phyloP scores from a whole-genome alignment of 1,140 invertebrate genomes.

The Drosophila ananassae region DNA sequence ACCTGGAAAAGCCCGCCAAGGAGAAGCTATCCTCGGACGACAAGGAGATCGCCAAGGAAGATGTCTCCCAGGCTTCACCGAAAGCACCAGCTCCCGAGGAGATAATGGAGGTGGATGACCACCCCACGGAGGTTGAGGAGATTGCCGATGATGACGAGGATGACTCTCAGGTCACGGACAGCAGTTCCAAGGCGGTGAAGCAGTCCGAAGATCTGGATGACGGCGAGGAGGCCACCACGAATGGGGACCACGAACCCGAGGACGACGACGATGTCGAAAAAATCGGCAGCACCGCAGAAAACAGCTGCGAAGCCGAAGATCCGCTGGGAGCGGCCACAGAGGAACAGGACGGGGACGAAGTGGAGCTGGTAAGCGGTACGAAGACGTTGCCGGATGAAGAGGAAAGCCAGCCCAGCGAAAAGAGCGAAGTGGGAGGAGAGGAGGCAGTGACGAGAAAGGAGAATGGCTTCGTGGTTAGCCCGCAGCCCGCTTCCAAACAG shows the following conservation, averaged over 20 bases:
- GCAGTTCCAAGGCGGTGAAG: conserved; percentile 53
- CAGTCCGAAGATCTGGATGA: conserved; percentile 24
- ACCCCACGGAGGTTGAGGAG: conserved; percentile 5
- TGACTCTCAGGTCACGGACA: conserved; percentile 74
- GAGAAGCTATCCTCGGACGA: conserved; percentile 7
- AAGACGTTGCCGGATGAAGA: conserved; percentile 47
- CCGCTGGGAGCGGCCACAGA: conserved; percentile 58
- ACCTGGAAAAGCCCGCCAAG: conserved; percentile 10
- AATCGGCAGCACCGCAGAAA: conserved; percentile 68
- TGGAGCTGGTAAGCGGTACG: conserved; percentile 17
- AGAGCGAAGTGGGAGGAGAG: conserved; percentile 22
- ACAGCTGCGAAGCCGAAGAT: conserved; percentile 74
- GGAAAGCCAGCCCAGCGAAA: conserved; percentile 58
- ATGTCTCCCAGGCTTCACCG: conserved; percentile 40
- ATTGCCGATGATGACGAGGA: conserved; percentile 46
- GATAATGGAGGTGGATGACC: conserved; percentile 58
- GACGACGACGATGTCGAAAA: conserved; percentile 75
- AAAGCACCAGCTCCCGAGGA: conserved; percentile 39
- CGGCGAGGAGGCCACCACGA: conserved; percentile 71
- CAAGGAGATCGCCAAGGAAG: conserved; percentile 24
- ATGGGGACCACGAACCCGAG: conserved; percentile 62
- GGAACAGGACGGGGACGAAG: conserved; percentile 46
- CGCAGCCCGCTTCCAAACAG: conserved; percentile 28
- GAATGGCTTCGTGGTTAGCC: conserved; percentile 56
- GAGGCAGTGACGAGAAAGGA: conserved; percentile 25